A percentile compares a stretch with the other conserved stretches of the same genome.
phyloP scores from a whole-genome alignment of 1,140 invertebrate genomes.

The Drosophila chauvacae region DNA sequence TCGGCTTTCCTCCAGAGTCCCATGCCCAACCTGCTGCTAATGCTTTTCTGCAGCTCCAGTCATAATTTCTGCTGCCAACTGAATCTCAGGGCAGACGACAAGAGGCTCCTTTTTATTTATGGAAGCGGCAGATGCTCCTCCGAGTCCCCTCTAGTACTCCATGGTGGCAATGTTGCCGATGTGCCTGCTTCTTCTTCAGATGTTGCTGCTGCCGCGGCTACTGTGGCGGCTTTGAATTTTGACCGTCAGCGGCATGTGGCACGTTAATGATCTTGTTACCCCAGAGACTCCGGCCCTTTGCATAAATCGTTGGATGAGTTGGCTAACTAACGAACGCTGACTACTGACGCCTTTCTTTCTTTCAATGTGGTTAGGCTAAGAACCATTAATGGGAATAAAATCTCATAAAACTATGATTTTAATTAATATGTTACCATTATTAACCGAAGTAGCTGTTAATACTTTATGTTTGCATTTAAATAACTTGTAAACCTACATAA shows the following conservation, averaged over 20 bases:
- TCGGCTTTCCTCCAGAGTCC: slow-evolving; percentile 9
- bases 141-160: slow-evolving; percentile 6
- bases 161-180: slow-evolving; percentile 18
- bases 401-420: neutral
- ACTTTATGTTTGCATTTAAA: neutral
- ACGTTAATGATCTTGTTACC: slow-evolving; percentile 81
- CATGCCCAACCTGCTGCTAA: slow-evolving; percentile 69
- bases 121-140: slow-evolving; percentile 45
- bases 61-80: slow-evolving; percentile 73
- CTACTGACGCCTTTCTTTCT: neutral
- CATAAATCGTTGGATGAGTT: slow-evolving; percentile 35
- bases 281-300: slow-evolving; percentile 58
- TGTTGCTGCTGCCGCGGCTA: slow-evolving; percentile 14
- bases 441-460: neutral
- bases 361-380: neutral
- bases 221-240: slow-evolving; percentile 48
- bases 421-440: no score
- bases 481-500: neutral
- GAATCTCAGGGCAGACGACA: slow-evolving; percentile 35
- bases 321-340: slow-evolving; percentile 58
- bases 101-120: slow-evolving; percentile 70
- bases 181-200: slow-evolving; percentile 10
- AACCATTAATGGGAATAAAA: no score
- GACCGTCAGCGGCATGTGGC: slow-evolving; percentile 63
- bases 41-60: slow-evolving; percentile 58